These are phyloP conservation scores for Mus caroli DNA, from an alignment of 2,797 vertebrate species.

Conservation along the genomic window DNA sequence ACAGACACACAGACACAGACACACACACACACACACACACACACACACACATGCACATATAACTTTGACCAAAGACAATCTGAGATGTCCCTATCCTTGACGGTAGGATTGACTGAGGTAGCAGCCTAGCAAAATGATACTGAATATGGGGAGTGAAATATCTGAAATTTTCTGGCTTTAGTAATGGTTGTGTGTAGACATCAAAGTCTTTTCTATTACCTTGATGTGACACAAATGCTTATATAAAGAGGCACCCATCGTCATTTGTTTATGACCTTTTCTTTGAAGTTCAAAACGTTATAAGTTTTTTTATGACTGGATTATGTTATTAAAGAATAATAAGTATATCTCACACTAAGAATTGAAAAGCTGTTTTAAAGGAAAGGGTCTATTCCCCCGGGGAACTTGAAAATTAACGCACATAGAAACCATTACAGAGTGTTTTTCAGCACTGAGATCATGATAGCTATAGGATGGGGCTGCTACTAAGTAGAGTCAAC, in stretches of 20 bases:
- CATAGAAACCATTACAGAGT: neutral
- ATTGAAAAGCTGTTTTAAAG: neutral
- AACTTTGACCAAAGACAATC: neutral
- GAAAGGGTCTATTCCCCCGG: neutral
- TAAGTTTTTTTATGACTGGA: neutral
- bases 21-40: too few species aligned
- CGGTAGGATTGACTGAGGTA: neutral
- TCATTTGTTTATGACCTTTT: neutral
- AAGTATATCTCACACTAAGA: neutral
- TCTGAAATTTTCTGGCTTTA: neutral
- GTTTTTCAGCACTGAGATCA: neutral
- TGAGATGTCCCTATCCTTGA: neutral
- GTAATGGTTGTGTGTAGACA: neutral
- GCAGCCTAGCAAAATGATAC: neutral
- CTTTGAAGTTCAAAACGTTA: conserved; percentile 15
- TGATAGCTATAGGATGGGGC: neutral
- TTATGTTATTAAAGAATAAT: conserved; percentile 18
- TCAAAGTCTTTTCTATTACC: neutral
- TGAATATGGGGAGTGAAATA: neutral
- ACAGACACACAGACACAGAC: too few species aligned
- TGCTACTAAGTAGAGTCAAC: neutral
- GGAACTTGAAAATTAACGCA: neutral
- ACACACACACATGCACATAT: neutral
- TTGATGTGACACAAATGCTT: neutral
- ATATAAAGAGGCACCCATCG: neutral